A percentile compares a stretch with the other conserved stretches of the same genome.
Evolutionary conservation across 2,888 invertebrate genomes (phyloP).

Genomic region (Oxycera nigricornis): DNA sequence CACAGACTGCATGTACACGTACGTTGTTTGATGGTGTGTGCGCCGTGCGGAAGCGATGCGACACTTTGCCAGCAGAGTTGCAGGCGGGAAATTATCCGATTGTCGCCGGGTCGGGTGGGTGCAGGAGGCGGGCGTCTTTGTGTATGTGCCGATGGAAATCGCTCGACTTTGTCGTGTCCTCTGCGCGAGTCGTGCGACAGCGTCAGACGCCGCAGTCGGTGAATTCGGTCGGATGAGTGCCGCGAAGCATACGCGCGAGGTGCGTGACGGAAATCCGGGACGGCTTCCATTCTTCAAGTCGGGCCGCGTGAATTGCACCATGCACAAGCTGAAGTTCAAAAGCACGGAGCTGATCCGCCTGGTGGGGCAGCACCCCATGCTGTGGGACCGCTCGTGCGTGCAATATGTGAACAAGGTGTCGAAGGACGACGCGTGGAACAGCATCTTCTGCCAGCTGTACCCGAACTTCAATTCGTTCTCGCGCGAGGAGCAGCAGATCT

Average conservation of each 20-base stretch:
- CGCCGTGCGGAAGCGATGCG: too few relatives aligned
- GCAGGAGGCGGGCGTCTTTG: too few relatives aligned
- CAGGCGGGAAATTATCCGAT: too few relatives aligned
- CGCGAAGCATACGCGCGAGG: too few relatives aligned
- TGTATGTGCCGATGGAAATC: too few relatives aligned
- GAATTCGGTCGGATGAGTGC: not conserved
- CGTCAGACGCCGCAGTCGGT: not conserved
- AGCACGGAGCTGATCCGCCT: conserved; percentile 8
- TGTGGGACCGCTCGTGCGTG: conserved; percentile 17
- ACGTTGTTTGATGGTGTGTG: too few relatives aligned
- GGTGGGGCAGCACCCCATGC: conserved; percentile 11
- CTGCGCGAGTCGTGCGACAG: not conserved
- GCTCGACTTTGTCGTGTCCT: not conserved
- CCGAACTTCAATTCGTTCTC: conserved; percentile 11
- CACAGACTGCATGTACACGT: too few relatives aligned
- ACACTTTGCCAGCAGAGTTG: too few relatives aligned
- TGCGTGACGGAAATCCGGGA: too few relatives aligned
- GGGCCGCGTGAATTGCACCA: not conserved
- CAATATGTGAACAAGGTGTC: not conserved
- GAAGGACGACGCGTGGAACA: conserved; percentile 19
- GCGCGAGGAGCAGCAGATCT: not conserved
- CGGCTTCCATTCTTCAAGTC: not conserved
- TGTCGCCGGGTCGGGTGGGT: too few relatives aligned
- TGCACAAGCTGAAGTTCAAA: conserved; percentile 23
- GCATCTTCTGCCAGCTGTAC: conserved; percentile 6